These are phyloP conservation scores for Pantala flavescens DNA, from an alignment of 1,140 invertebrate genomes.

Conservation along the genomic window DNA sequence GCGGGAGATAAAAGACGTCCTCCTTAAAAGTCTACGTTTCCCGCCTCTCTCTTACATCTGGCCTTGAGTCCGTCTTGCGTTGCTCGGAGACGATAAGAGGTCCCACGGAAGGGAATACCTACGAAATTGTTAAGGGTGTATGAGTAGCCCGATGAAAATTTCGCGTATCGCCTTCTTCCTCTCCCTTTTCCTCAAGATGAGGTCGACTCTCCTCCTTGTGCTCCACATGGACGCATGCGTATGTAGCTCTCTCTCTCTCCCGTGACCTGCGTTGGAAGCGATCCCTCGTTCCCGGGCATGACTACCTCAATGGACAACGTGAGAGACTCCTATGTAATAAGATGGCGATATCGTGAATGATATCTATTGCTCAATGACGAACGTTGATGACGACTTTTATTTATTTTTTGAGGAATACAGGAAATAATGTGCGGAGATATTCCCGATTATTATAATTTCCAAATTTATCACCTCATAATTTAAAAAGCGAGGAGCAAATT, in stretches of 20 bases:
- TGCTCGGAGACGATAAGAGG: not conserved
- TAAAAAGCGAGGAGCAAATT: too few relatives aligned
- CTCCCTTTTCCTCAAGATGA: not conserved
- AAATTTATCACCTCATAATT: too few relatives aligned
- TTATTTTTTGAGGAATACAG: too few relatives aligned
- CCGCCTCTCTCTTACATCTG: not conserved
- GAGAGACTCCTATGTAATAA: too few relatives aligned
- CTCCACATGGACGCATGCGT: not conserved
- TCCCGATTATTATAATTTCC: too few relatives aligned
- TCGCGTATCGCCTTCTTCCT: not conserved
- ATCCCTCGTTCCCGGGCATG: too few relatives aligned
- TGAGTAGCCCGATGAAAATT: not conserved
- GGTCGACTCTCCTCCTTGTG: not conserved
- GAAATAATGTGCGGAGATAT: too few relatives aligned
- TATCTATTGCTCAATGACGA: too few relatives aligned
- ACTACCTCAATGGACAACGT: too few relatives aligned
- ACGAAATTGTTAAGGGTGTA: not conserved
- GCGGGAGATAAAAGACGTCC: not conserved
- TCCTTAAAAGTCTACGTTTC: not conserved
- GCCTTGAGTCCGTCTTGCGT: not conserved
- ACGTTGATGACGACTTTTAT: too few relatives aligned
- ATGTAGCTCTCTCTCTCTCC: not conserved
- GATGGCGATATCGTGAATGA: too few relatives aligned
- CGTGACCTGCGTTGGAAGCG: too few relatives aligned
- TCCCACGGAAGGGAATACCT: not conserved